These are phyloP conservation scores for Oscheius sp. DNA, from an alignment of 2,888 invertebrate species.

Conservation along the genomic window DNA sequence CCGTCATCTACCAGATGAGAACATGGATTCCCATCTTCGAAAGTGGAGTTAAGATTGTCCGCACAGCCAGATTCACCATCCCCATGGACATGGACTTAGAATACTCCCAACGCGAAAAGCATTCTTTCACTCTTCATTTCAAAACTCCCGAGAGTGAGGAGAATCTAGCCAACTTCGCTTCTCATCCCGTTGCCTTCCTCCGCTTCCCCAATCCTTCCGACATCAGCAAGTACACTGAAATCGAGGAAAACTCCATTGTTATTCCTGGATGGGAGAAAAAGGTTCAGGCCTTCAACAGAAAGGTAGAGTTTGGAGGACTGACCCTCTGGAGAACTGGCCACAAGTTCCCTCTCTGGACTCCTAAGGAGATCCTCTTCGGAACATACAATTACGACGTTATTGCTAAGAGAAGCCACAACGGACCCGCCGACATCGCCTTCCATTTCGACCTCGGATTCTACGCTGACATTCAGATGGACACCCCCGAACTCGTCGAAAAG, in stretches of 20 bases:
- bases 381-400: conserved; percentile 54
- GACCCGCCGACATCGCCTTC: conserved; percentile 22
- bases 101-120: conserved; percentile 30
- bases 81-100: conserved; percentile 52
- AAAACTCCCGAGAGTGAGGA: conserved; percentile 37
- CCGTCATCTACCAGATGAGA: conserved; percentile 42
- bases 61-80: conserved; percentile 42
- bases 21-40: conserved; percentile 52
- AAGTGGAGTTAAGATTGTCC: conserved; percentile 56
- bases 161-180: conserved; percentile 35
- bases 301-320: conserved; percentile 41
- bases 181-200: conserved; percentile 57
- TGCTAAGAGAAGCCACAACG: conserved; percentile 35
- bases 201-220: conserved; percentile 41
- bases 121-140: conserved; percentile 31
- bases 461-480: conserved; percentile 32
- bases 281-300: conserved; percentile 34
- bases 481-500: conserved; percentile 34
- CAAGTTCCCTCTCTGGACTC: conserved; percentile 38
- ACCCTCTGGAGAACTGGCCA: conserved; percentile 46
- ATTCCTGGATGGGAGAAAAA: conserved; percentile 40
- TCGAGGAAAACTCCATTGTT: conserved; percentile 58
- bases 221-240: conserved; percentile 41
- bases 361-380: conserved; percentile 38
- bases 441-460: not conserved